A percentile compares a stretch with the other conserved stretches of the same genome.
Conservation (phyloP, 2,888 invertebrate species). For the Dolichopus griseipennis region DNA sequence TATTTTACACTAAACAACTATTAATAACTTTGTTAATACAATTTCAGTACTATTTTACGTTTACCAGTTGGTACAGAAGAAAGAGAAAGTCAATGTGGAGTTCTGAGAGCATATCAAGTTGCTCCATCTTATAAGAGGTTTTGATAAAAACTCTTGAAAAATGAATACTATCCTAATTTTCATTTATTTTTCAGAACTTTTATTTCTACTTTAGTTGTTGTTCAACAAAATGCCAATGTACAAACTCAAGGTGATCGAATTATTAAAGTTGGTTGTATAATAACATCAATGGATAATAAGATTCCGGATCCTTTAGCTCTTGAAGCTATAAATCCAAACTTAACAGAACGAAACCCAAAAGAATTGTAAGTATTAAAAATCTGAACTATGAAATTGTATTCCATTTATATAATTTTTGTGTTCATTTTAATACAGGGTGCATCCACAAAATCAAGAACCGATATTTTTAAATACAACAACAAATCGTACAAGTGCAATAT, state of each 20-base stretch:
- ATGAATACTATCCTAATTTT: neutral
- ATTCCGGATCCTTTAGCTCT: conserved; percentile 47
- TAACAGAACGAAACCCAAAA: neutral
- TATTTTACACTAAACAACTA: too few species aligned
- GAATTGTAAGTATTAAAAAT: conserved; percentile 33
- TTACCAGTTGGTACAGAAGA: conserved; percentile 39
- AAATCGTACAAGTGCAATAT: conserved; percentile 20
- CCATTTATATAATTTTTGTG: neutral
- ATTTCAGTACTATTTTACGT: conserved; percentile 27
- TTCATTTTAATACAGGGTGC: neutral
- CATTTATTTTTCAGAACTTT: conserved; percentile 51
- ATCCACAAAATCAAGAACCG: neutral
- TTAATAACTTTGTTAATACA: neutral
- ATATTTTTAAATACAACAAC: conserved; percentile 41
- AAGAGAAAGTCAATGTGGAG: conserved; percentile 39
- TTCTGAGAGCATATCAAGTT: conserved; percentile 41
- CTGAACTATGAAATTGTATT: neutral
- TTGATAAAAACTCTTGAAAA: neutral
- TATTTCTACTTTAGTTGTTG: conserved; percentile 65
- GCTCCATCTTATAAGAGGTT: conserved; percentile 16
- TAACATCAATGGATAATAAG: conserved; percentile 37
- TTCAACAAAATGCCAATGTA: conserved; percentile 76
- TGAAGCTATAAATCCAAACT: conserved; percentile 43
- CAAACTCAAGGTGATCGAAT: conserved; percentile 77
- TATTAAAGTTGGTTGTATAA: conserved; percentile 70